These are phyloP conservation scores for Melanchra persicariae DNA, from an alignment of 2,888 invertebrate genomes.

Conservation along the genomic window DNA sequence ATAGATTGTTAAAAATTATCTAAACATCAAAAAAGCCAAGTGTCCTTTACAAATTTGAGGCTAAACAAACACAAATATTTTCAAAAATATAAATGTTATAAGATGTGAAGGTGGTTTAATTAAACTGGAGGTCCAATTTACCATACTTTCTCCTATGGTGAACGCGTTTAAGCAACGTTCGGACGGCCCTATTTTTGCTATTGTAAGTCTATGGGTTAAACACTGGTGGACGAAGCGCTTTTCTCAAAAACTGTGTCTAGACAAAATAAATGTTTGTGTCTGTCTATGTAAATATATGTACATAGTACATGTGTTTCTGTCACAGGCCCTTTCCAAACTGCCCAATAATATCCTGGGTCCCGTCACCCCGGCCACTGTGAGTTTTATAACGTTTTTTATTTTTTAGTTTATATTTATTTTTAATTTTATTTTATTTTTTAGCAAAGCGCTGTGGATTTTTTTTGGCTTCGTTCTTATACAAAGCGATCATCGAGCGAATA, in stretches of 20 bases:
- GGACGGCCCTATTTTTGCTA: too few relatives aligned
- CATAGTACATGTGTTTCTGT: constrained; percentile 64
- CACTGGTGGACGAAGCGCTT: background rate
- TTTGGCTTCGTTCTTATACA: background rate
- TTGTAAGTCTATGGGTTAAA: too few relatives aligned
- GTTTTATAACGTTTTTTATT: constrained; percentile 74
- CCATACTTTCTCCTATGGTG: too few relatives aligned
- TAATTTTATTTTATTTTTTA: constrained; percentile 31
- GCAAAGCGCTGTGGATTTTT: constrained; percentile 22
- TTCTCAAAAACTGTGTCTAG: constrained; percentile 26
- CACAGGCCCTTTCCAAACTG: constrained; percentile 88
- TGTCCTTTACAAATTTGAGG: too few relatives aligned
- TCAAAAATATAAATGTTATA: too few relatives aligned
- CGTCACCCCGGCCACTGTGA: constrained; percentile 87
- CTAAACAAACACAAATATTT: too few relatives aligned
- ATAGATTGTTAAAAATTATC: too few relatives aligned
- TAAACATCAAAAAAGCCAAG: too few relatives aligned
- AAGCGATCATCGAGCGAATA: too few relatives aligned
- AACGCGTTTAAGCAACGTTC: too few relatives aligned
- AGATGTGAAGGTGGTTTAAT: too few relatives aligned
- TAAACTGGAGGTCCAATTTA: too few relatives aligned
- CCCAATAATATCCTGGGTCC: constrained; percentile 88
- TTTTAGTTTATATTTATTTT: constrained; percentile 60
- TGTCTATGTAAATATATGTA: constrained; percentile 61
- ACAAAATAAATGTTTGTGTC: constrained; percentile 51